Conservation (phyloP, 2,888 invertebrate genomes). For the Dolichopus griseipennis region DNA sequence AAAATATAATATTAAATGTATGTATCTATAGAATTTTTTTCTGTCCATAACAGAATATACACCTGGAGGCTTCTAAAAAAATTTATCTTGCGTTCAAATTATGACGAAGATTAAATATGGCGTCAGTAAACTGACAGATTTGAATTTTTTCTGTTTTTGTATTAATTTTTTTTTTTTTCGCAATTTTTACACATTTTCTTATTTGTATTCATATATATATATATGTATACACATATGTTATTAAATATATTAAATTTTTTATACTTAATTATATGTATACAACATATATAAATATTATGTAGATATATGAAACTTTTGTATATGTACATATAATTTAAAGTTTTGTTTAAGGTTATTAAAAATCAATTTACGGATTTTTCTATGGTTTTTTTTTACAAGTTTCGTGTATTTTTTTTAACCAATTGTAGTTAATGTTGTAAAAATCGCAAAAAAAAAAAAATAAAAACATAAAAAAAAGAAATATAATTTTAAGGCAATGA, state of each 20-base stretch:
- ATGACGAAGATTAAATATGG: slow-evolving; percentile 25
- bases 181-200: slow-evolving; percentile 8
- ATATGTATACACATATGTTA: no score
- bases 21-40: background rate
- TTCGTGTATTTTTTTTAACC: background rate
- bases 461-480: no score
- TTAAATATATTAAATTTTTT: no score
- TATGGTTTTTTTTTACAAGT: no score
- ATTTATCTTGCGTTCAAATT: slow-evolving; percentile 4
- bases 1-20: background rate
- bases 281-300: no score
- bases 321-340: background rate
- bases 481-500: no score
- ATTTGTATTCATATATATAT: background rate
- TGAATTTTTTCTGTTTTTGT: slow-evolving; percentile 10
- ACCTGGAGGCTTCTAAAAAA: background rate
- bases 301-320: background rate
- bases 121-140: slow-evolving; percentile 18
- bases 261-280: no score
- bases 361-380: slow-evolving; percentile 2
- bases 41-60: slow-evolving; percentile 2
- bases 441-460: background rate
- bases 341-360: background rate
- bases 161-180: slow-evolving; percentile 12
- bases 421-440: slow-evolving; percentile 1